Evolutionary conservation across 2,797 vertebrate species (phyloP).

Genomic region (Tokudaia muenninki): DNA sequence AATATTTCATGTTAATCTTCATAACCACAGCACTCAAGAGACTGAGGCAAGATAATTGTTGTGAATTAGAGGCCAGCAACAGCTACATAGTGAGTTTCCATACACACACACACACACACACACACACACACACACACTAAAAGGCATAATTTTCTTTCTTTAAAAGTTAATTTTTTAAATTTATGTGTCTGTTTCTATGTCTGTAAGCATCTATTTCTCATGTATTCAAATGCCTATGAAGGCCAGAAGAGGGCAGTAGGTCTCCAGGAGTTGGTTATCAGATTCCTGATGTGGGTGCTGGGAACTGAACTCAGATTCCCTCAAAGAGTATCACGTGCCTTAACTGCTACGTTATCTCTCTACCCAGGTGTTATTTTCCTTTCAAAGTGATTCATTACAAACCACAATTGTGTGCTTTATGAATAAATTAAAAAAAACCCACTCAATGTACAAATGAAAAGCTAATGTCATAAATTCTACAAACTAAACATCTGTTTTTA

Average conservation of each 20-base stretch:
- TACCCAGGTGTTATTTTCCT: not conserved
- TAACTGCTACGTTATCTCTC: not conserved
- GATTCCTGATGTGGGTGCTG: not conserved
- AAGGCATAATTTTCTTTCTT: not conserved
- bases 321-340: not conserved
- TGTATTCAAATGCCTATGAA: not conserved
- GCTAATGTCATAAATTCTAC: not conserved
- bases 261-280: not conserved
- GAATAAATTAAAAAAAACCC: not conserved
- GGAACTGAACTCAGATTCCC: not conserved
- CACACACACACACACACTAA: not conserved
- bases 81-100: not conserved
- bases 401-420: not conserved
- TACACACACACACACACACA: no score
- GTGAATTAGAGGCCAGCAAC: not conserved
- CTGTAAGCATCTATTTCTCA: not conserved
- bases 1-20: not conserved
- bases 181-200: not conserved
- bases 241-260: not conserved
- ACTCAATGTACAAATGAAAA: not conserved
- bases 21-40: not conserved
- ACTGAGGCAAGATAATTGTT: not conserved
- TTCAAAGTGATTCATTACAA: not conserved
- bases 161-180: not conserved
- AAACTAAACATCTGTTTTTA: not conserved